These are phyloP conservation scores for Vipera latastei DNA, from an alignment of 2,797 vertebrate species.

Conservation along the genomic window DNA sequence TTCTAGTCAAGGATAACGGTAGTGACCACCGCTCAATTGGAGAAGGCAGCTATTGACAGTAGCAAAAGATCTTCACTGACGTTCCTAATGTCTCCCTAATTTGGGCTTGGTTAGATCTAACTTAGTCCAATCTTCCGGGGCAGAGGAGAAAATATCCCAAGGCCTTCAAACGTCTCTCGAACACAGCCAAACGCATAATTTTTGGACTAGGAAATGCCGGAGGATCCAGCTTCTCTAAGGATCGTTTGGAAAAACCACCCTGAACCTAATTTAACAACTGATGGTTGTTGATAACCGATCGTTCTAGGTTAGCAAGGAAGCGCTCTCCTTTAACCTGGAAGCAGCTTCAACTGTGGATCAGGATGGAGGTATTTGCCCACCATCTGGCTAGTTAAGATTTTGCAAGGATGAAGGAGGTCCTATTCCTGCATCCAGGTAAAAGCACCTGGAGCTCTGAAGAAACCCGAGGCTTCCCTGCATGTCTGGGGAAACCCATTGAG, in stretches of 20 bases:
- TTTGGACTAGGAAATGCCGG: not conserved
- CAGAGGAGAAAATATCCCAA: not conserved
- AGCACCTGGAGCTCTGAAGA: not conserved
- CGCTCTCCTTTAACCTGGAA: not conserved
- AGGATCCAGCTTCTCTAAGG: not conserved
- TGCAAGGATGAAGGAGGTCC: not conserved
- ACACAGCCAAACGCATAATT: too few species aligned
- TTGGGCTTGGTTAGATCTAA: not conserved
- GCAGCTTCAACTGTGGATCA: not conserved
- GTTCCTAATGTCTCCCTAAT: not conserved
- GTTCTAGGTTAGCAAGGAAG: not conserved
- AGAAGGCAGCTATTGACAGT: accelerated
- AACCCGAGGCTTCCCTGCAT: not conserved
- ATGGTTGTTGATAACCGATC: not conserved
- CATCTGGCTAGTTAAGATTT: not conserved
- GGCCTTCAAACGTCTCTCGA: too few species aligned
- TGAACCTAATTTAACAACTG: not conserved
- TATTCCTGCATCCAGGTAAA: not conserved
- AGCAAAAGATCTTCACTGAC: not conserved
- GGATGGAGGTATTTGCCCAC: not conserved
- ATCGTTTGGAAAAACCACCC: not conserved
- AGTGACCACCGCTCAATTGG: not conserved
- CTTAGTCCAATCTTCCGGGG: not conserved
- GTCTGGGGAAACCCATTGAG: not conserved
- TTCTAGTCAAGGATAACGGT: not conserved